Evolutionary conservation across 2,113 vertebrate species (phyloP), one percentile per base, ranked within the genome.

Genomic region (Pelobates fuscus): DNA sequence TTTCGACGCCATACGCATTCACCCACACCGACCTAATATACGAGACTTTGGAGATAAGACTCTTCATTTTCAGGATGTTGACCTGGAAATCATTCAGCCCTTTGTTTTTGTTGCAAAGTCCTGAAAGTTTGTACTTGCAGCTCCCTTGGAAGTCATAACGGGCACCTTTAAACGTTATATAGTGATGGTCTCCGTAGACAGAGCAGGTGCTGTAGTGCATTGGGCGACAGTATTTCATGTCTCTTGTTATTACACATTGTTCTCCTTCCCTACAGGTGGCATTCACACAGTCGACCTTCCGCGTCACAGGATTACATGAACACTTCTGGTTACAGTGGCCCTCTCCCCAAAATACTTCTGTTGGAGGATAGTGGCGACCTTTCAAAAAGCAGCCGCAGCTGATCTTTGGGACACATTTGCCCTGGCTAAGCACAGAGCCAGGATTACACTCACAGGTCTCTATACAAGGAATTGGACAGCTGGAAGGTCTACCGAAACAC

Each of bases 361-460:
- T 63, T 5, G 3, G 21, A 7, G 60, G 70, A 21, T 73, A 80
- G 2, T 52, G 81, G 5, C 0, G 81, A 1, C 78, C 89, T 2
- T 78, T 0, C 8, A 52, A 83, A 54, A 23, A 0, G 5, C 88
- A 90, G 2, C 91, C 91, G 0, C 90, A 90, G 0, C 79, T 24
- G 0, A 55, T 26, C 0, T 1, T 43, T 0, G 77, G 52, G 54
- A 91, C 14, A 5, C 89, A 92, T 0, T n/a, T 1, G 0, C 71
- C 67, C 1, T 79, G 83, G 0, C 88, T 84, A 2, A 84, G 2
- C 11, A 84, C 77, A 5, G 90, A 89, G 23, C 86, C 89, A 0
- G 82, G 23, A 0, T 78, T 61, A 66, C 89, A 92, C 41, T 60
- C 0, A 1, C 89, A 92, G 63, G 80, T 80, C 57, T 90, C 90